These are phyloP conservation scores for Temnothorax ravouxi DNA, from an alignment of 2,888 invertebrate species.

Conservation along the genomic window DNA sequence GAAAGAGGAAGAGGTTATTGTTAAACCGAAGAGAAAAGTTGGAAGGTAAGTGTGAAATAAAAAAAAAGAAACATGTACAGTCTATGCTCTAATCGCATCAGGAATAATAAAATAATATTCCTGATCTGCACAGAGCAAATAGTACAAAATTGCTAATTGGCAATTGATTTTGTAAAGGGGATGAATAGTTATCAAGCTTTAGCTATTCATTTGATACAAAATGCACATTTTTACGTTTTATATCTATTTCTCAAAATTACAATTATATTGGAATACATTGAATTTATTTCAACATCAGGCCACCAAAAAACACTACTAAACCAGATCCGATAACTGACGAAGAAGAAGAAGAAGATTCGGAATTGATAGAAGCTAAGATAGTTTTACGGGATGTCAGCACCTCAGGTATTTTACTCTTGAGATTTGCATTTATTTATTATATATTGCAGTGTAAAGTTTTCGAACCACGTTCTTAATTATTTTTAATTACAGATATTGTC, in stretches of 20 bases:
- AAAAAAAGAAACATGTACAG: neutral
- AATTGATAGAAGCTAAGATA: conserved; percentile 87
- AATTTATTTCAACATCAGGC: conserved; percentile 73
- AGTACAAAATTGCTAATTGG: conserved; percentile 69
- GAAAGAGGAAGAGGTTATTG: conserved; percentile 78
- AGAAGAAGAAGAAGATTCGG: conserved; percentile 86
- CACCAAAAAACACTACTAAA: conserved; percentile 82
- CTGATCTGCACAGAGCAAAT: conserved; percentile 84
- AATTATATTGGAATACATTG: conserved; percentile 30
- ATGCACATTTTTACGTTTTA: conserved; percentile 57
- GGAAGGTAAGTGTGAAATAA: conserved; percentile 80
- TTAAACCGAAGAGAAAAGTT: conserved; percentile 85
- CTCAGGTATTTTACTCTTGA: conserved; percentile 73
- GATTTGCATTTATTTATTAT: conserved; percentile 32
- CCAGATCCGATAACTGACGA: conserved; percentile 81
- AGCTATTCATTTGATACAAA: conserved; percentile 82
- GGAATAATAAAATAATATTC: conserved; percentile 80
- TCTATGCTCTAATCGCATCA: conserved; percentile 83
- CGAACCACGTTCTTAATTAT: neutral
- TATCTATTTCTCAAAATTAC: conserved; percentile 49
- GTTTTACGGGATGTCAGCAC: conserved; percentile 86
- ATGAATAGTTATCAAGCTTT: conserved; percentile 74
- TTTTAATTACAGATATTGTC: conserved; percentile 77
- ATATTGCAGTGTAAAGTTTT: conserved; percentile 23
- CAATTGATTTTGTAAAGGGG: conserved; percentile 80